A percentile compares a stretch with the other conserved stretches of the same genome.
These are phyloP conservation scores for Aphyosemion australe DNA, from an alignment of 2,113 vertebrate genomes.

Conservation along the genomic window DNA sequence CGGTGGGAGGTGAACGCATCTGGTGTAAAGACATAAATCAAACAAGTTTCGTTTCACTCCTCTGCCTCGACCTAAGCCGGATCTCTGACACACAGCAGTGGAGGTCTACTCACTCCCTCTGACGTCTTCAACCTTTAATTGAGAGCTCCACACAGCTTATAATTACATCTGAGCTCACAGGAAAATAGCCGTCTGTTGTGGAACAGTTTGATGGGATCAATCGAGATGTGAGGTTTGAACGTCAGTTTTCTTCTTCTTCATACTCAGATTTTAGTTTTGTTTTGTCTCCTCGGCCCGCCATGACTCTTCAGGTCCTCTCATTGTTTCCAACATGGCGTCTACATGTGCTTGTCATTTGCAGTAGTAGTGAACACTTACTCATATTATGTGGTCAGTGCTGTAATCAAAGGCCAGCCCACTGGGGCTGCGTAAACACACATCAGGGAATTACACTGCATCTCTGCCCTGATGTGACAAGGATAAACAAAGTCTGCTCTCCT, in stretches of 20 bases:
- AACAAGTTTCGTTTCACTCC: conserved; percentile 57
- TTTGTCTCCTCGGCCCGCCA: conserved; percentile 37
- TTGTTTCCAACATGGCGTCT: conserved; percentile 72
- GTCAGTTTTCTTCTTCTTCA: neutral
- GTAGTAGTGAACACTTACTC: conserved; percentile 73
- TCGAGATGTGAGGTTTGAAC: conserved; percentile 6
- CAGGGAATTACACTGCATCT: conserved; percentile 69
- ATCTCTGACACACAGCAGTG: conserved; percentile 60
- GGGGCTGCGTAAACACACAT: conserved; percentile 75
- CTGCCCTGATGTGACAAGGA: conserved; percentile 54
- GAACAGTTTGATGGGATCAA: conserved; percentile 25
- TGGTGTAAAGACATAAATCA: conserved; percentile 62
- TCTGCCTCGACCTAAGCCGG: conserved; percentile 54
- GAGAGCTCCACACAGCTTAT: conserved; percentile 55
- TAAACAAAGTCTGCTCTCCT: conserved; percentile 57
- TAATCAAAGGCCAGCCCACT: conserved; percentile 76
- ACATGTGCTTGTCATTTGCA: conserved; percentile 79
- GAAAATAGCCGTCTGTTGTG: conserved; percentile 60
- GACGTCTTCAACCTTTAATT: conserved; percentile 70
- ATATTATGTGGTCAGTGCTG: conserved; percentile 75
- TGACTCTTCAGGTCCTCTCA: conserved; percentile 52
- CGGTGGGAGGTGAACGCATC: conserved; percentile 38
- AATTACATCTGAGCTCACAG: conserved; percentile 71
- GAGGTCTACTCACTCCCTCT: conserved; percentile 67
- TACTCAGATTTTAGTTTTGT: conserved; percentile 36